Evolutionary conservation across 2,113 vertebrate genomes (phyloP).

Genomic region (Stictonetta naevosa): DNA sequence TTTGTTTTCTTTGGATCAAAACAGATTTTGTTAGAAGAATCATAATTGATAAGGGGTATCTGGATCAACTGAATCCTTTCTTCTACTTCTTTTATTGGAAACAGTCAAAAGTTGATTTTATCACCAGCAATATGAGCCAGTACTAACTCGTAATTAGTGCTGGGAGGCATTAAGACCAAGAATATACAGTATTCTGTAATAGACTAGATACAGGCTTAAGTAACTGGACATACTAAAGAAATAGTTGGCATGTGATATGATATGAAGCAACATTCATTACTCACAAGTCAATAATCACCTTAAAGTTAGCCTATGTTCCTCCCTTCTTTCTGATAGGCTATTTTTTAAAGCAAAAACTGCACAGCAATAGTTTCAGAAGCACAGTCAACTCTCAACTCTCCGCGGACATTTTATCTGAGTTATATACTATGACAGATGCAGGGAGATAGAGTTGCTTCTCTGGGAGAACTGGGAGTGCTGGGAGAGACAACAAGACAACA

Average conservation of each 20-base stretch:
- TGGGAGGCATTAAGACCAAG: neutral
- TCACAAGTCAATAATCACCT: neutral
- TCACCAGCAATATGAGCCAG: neutral
- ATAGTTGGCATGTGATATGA: neutral
- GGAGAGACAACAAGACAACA: neutral
- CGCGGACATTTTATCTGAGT: neutral
- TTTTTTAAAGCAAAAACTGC: neutral
- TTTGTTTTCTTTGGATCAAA: neutral
- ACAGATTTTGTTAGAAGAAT: neutral
- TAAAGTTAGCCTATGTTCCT: neutral
- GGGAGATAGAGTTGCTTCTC: neutral
- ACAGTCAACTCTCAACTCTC: neutral
- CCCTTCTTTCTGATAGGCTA: neutral
- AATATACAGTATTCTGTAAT: neutral
- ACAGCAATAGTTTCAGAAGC: neutral
- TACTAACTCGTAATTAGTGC: neutral
- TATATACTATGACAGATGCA: neutral
- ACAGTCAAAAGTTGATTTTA: neutral
- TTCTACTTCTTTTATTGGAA: neutral
- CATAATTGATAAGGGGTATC: neutral
- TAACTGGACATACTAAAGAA: neutral
- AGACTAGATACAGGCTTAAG: neutral
- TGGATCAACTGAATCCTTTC: neutral
- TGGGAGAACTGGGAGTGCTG: neutral
- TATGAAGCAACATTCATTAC: neutral